Base-by-base conservation (phyloP, 2,113 vertebrate species). In the Paradisaea rubra region DNA sequence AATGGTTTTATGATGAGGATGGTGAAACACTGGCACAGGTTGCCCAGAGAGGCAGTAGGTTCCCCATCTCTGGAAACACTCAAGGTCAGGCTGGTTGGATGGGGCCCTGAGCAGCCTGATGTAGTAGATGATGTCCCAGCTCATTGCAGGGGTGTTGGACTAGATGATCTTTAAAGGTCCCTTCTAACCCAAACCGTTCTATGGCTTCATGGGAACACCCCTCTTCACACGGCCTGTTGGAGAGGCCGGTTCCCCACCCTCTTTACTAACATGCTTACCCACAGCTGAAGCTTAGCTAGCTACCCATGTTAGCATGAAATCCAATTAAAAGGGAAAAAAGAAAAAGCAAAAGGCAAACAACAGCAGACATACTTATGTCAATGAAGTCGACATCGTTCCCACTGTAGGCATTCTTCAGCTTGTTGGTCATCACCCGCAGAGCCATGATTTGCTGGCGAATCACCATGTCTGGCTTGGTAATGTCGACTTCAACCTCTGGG, bases 401-500 rank as follows among this genome's bases (percentile, higher is more conserved):
- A 14, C 98, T 99, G 97, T 99, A 98, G 0, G 99, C 99, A 1
- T 98, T 99, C 97, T 99, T 99, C 93, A 99, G 98, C 97, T 99
- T 98, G 95, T 96, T 99, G 52, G 99, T 99, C 99, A 99, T 99
- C 87, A 99, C 98, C 70, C 98, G 98, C 85, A 99, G 97, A 50
- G 97, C 97, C 84, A 99, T 98, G 69, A 99, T 99, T 89, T 99
- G 99, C 89, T 97, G 98, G 61, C 99, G 99, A 91, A 99, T 99
- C 94, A 99, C 89, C 33, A 97, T 95, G 88, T 99, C 98, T 9
- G 98, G 98, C 94, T 99, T 99, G 41, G 98, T 99, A 76, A 99
- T 99, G 93, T 99, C 99, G 0, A 99, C 99, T 28, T 99, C 98
- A 69, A 99, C 99, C 52, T 99, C 99, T 0, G 99, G 99, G 96